Evolutionary conservation across 2,797 vertebrate genomes (phyloP), one percentile per base, ranked within the genome.

Genomic region (Margarornis squamiger): DNA sequence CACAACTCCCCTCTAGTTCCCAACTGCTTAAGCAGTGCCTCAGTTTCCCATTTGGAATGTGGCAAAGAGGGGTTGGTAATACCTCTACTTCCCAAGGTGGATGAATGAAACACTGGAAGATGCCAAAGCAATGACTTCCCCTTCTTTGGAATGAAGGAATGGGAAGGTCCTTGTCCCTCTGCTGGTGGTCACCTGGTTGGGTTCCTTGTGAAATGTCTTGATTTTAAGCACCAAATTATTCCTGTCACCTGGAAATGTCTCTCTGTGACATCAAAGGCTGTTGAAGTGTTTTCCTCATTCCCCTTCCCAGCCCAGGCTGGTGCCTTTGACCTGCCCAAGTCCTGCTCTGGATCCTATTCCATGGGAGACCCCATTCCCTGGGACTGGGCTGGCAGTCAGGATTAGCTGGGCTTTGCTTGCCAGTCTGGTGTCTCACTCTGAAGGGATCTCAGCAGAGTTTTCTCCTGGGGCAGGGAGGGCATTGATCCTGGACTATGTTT

Each of bases 391-490:
- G 91, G 91, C 68, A 83, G 84, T 30, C 73, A 67, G 73, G 93
- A 96, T 95, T 93, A 95, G 79, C 76, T 61, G 76, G 79, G 77
- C 58, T 89, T 93, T 71, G 30, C 65, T 73, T 61, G 52, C 2
- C 68, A 88, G 51, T 94, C 94, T 95, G 66, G 52, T 4, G 74
- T 82, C 91, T 61, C 24, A 75, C 78, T 95, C 90, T 75, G 82
- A 57, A 78, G 75, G 88, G 58, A 46, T 73, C 92, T 90, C 75
- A 71, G 75, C 75, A 36, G 59, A 51, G 65, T n/a, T 93, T 73
- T 67, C 72, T 91, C 65, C 78, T 32, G 61, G 88, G 82, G 67
- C 51, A 9, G 51, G 51, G 49, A 70, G 24, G 8, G 29, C 8
- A 5, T 12, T 80, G 78, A 29, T 80, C 74, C 49, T 75, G 79